Percentiles rank a stretch among this genome's conserved stretches.
phyloP scores from a whole-genome alignment of 2,888 invertebrate species.

The Apodemia hepburni region DNA sequence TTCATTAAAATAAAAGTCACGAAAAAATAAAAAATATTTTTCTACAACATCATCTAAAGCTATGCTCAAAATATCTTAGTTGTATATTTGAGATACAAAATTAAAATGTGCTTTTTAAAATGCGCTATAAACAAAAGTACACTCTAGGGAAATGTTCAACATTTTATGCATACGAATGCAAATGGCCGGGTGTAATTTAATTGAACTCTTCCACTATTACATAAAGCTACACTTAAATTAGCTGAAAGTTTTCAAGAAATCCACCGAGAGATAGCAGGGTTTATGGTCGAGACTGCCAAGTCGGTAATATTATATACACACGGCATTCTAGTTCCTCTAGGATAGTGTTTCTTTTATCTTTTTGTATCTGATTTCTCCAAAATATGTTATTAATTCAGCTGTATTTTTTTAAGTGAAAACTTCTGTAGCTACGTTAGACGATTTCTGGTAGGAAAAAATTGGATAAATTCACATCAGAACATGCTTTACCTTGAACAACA shows the following conservation, averaged over 20 bases:
- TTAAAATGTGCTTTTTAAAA: conserved; percentile 8
- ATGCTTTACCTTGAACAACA: too few species aligned
- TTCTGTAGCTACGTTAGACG: too few species aligned
- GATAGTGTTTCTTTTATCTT: too few species aligned
- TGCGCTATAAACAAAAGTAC: conserved; percentile 7
- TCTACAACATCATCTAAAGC: neutral
- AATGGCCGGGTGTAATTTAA: conserved; percentile 34
- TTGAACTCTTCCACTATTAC: conserved; percentile 34
- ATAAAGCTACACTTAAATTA: conserved; percentile 38
- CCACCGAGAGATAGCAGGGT: conserved; percentile 27
- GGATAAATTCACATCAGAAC: too few species aligned
- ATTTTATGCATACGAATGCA: conserved; percentile 16
- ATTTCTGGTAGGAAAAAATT: too few species aligned
- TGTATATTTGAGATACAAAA: neutral
- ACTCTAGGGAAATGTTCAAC: conserved; percentile 12
- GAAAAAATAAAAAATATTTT: neutral
- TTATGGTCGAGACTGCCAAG: conserved; percentile 16
- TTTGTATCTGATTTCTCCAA: too few species aligned
- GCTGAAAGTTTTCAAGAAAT: conserved; percentile 44
- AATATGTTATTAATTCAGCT: too few species aligned
- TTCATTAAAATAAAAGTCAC: too few species aligned
- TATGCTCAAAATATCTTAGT: neutral
- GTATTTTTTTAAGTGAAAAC: too few species aligned
- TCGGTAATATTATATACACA: conserved; percentile 13
- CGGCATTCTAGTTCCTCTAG: neutral